phyloP scores from a whole-genome alignment of 2,113 vertebrate genomes.

The Taxidea taxus region DNA sequence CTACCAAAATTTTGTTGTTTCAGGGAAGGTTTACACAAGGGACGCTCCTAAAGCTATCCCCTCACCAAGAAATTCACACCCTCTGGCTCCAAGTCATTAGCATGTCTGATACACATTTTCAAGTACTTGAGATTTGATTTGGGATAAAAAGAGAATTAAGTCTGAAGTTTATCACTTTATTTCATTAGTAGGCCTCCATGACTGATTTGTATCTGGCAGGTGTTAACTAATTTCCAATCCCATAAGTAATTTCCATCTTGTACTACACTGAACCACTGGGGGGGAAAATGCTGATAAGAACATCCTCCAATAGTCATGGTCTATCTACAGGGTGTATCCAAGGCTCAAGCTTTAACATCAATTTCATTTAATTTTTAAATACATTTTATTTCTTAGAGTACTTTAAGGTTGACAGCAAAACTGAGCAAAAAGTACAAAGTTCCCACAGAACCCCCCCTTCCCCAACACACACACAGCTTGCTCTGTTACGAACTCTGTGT shows the following conservation, averaged over 20 bases:
- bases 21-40: neutral
- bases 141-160: slow-evolving; percentile 4
- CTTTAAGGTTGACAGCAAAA: neutral
- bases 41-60: neutral
- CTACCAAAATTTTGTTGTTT: slow-evolving; percentile 11
- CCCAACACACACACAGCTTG: neutral
- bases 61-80: neutral
- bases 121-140: slow-evolving; percentile 33
- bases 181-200: neutral
- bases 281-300: neutral
- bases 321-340: neutral
- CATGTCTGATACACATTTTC: neutral
- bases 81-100: neutral
- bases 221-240: slow-evolving; percentile 15
- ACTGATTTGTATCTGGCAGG: slow-evolving; percentile 15
- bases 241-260: neutral
- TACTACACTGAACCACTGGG: neutral
- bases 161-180: slow-evolving; percentile 18
- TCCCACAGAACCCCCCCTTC: neutral
- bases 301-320: neutral
- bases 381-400: neutral
- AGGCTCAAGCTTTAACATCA: neutral
- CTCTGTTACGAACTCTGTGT: neutral
- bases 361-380: neutral
- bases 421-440: neutral